phyloP scores from a whole-genome alignment of 2,888 invertebrate species.

The Lobophora halterata region DNA sequence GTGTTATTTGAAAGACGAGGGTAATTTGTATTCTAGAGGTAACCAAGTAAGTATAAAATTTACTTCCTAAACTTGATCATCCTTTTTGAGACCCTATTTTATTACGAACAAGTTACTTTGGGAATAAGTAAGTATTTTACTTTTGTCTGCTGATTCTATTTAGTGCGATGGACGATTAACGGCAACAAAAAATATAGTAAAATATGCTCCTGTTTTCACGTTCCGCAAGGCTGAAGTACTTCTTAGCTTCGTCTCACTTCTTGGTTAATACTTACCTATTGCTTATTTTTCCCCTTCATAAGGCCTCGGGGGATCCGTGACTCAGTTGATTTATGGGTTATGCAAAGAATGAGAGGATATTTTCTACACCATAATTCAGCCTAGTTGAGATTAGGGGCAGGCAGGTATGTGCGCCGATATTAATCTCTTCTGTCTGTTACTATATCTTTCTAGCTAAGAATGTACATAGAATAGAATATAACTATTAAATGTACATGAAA shows the following conservation, averaged over 20 bases:
- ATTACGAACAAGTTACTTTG: no score
- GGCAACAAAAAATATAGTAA: no score
- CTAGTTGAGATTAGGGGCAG: slow-evolving; percentile 71
- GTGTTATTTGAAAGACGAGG: slow-evolving; percentile 32
- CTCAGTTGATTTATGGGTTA: slow-evolving; percentile 72
- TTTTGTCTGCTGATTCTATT: no score
- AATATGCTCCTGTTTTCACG: slow-evolving; percentile 7
- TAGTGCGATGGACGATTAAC: no score
- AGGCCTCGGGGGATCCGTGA: slow-evolving; percentile 64
- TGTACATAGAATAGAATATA: no score
- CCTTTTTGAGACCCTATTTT: no score
- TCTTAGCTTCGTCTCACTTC: slow-evolving; percentile 46
- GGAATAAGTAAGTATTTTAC: no score
- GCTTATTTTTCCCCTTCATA: slow-evolving; percentile 69
- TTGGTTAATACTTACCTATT: slow-evolving; percentile 66
- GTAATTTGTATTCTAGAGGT: slow-evolving; percentile 33
- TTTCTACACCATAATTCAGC: slow-evolving; percentile 75
- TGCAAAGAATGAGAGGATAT: slow-evolving; percentile 76
- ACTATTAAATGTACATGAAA: no score
- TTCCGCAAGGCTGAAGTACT: slow-evolving; percentile 30
- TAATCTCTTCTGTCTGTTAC: background rate
- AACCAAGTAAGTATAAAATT: no score
- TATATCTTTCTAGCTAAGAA: no score
- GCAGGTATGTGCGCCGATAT: slow-evolving; percentile 40
- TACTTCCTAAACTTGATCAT: no score